Evolutionary conservation across 1,140 invertebrate genomes (phyloP), one percentile per base, ranked within the genome.

Genomic region (Nilaparvata lugens): DNA sequence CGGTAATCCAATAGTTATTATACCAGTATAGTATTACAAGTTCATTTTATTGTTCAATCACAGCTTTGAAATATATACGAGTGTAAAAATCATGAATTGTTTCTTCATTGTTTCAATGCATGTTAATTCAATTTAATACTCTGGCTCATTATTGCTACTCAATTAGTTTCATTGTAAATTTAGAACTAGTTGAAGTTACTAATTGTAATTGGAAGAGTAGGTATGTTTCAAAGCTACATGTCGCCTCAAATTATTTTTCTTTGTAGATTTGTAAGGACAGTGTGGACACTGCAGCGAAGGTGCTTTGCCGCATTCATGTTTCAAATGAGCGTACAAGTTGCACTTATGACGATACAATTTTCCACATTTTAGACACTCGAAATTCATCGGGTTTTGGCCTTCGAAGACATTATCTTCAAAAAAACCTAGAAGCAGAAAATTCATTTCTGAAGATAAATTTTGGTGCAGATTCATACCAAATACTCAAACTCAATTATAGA

Each of bases 291-390:
- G 19, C 13, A 48, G 25, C 6, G 13, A 14, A 5, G 42, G 35
- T 57, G 21, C 42, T 6, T 45, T 57, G 6, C 62, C 58, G 24
- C 64, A 65, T 65, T 84, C 82, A n/a, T 82, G 78, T 16, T 80
- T 72, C 38, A 77, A 74, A 58, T 86, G 83, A 56, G 83, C 76
- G 58, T 78, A 78, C 7, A 81, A 63, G 16, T 77, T 78, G 5
- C 74, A 66, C 43, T 76, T 77, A 54, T 76, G 77, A 62, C 78
- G 78, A 63, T 79, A 81, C 28, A 72, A 73, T 62, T 75, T 73
- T 9, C 66, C 70, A 58, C 79, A 81, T 28, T 70, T 71, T 2
- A 70, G 64, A 57, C 78, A 80, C n/a, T n/a, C n/a, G n/a, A n/a
- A n/a, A n/a, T n/a, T 42, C 40, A 13, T 11, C 11, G n/a, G n/a